Conservation (phyloP, 2,113 vertebrate genomes). For the Petaurus breviceps region DNA sequence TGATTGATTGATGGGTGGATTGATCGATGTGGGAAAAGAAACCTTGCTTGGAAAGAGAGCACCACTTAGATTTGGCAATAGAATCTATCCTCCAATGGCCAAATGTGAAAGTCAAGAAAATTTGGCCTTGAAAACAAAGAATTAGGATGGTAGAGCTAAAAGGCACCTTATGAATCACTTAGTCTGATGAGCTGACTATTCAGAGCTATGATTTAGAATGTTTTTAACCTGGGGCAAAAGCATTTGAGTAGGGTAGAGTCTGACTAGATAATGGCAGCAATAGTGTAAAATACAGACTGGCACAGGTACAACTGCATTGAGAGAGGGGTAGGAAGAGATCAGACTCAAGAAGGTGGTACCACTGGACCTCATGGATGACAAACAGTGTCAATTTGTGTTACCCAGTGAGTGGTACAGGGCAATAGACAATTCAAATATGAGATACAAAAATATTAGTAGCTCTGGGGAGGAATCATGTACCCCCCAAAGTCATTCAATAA, state of each 20-base stretch:
- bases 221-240: neutral
- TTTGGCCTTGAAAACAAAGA: neutral
- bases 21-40: neutral
- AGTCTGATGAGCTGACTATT: neutral
- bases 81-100: neutral
- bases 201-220: neutral
- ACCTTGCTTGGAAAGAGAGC: neutral
- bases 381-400: neutral
- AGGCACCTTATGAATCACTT: neutral
- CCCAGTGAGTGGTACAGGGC: neutral
- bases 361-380: neutral
- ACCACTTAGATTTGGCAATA: neutral
- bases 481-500: neutral
- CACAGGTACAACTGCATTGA: neutral
- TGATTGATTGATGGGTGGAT: neutral
- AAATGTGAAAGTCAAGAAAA: neutral
- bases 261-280: neutral
- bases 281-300: neutral
- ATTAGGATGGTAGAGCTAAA: neutral
- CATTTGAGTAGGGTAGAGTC: neutral
- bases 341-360: neutral
- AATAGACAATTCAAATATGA: neutral
- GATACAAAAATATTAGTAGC: neutral
- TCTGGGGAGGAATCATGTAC: neutral
- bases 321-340: neutral